Evolutionary conservation across 2,888 invertebrate genomes (phyloP), one percentile per base, ranked within the genome.

Genomic region (Xestia rhomboidea): DNA sequence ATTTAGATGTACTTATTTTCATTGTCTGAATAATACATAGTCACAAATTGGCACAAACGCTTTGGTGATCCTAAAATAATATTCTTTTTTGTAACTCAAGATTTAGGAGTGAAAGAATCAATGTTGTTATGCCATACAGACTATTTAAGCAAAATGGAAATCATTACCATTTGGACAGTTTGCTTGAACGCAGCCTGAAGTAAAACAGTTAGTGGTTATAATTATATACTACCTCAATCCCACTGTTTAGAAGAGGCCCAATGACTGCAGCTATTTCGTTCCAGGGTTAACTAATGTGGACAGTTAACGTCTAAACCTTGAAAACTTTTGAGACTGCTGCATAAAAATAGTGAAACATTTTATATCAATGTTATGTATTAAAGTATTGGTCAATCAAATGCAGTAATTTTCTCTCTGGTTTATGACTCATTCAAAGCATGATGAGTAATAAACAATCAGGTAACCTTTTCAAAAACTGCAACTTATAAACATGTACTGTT

Each of bases 61-160:
- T 38, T 60, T 30, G 6, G 18, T 21, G 18, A 67, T 46, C 38
- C 24, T 46, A 27, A 27, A 54, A 62, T 24, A 24, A 24, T 62
- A 51, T 68, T 51, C 13, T 18, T 76, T 38, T 44, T 62, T 27
- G 13, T 18, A 15, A 60, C 64, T 78, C 15, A 6, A 21, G 44
- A 46, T 51, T 46, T 21, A 63, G 15, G 0, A 44, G 24, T 44
- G 2, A 41, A 68, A 24, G 2, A 69, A 69, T 27, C 4, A 24
- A 63, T 18, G 51, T 21, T 41, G 51, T 18, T 54, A 27, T 24
- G 34, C 15, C 24, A 34, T 57, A 27, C 38, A 7, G 2, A 79
- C 11, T 27, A 51, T 79, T 79, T 57, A 73, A 81, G 57, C 41
- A 60, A 74, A 74, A 66, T 74, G 41, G 57, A 81, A 81, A 57